Conservation (phyloP, 30 jellyfish, hydroid and myxozoan genomes). For the Aurelia aurita complex sp. Pacific region DNA sequence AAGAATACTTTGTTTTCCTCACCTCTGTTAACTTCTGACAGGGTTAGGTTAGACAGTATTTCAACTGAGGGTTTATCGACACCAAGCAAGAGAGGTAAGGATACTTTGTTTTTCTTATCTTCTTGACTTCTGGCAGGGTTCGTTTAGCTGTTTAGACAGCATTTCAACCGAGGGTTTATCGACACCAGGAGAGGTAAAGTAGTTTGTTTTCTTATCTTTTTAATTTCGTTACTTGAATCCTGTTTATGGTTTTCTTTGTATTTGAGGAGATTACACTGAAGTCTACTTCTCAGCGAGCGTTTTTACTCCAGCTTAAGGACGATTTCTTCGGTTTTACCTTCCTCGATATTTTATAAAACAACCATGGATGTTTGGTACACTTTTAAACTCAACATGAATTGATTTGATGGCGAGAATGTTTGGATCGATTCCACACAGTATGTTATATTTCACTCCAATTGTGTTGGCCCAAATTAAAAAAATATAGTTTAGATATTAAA, state of each 20-base stretch:
- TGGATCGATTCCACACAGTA: too few relatives aligned
- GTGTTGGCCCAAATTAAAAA: too few relatives aligned
- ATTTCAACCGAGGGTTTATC: slow-evolving; percentile 78
- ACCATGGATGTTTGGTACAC: too few relatives aligned
- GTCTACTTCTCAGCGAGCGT: too few relatives aligned
- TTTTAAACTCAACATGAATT: too few relatives aligned
- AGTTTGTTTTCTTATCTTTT: not conserved
- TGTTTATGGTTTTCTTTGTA: not conserved
- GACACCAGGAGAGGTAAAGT: slow-evolving; percentile 73
- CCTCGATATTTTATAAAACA: too few relatives aligned
- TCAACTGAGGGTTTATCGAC: slow-evolving; percentile 80
- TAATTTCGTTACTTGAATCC: slow-evolving; percentile 7
- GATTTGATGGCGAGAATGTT: too few relatives aligned
- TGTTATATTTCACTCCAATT: too few relatives aligned
- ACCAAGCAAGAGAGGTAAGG: slow-evolving; percentile 74
- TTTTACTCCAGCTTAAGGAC: too few relatives aligned
- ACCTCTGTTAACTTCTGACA: not conserved
- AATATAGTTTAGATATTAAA: too few relatives aligned
- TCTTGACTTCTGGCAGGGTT: not conserved
- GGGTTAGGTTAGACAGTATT: slow-evolving; percentile 81
- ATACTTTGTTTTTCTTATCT: not conserved
- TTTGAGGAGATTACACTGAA: not conserved
- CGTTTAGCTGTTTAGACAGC: slow-evolving; percentile 53
- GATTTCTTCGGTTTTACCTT: too few relatives aligned
- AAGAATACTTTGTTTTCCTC: too few relatives aligned